Conservation (phyloP, 2,888 invertebrate genomes). For the Netelia virgata region DNA sequence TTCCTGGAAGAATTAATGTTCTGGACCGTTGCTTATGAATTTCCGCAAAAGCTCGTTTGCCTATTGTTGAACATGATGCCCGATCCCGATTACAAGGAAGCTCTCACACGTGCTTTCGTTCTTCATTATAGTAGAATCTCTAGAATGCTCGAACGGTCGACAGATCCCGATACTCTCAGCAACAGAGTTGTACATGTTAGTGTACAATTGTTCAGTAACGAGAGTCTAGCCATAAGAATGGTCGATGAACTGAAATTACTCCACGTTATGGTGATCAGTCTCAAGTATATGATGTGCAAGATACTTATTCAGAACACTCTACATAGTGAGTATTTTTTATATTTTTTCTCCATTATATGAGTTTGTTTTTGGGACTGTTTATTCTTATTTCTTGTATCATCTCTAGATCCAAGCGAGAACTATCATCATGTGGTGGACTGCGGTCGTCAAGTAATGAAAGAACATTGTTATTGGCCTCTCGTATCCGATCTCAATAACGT, state of each 20-base stretch:
- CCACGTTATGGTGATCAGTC: conserved; percentile 96
- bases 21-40: conserved; percentile 99
- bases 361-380: background rate
- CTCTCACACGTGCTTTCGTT: conserved; percentile 97
- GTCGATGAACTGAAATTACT: conserved; percentile 95
- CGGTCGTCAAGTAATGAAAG: conserved; percentile 96
- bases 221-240: conserved; percentile 95
- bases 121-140: conserved; percentile 98
- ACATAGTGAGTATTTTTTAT: conserved; percentile 88
- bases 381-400: conserved; percentile 24
- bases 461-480: conserved; percentile 99
- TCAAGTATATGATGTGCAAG: conserved; percentile 97
- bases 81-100: conserved; percentile 97
- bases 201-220: conserved; percentile 98
- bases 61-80: conserved; percentile 97
- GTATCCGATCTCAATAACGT: conserved; percentile 99
- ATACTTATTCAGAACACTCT: conserved; percentile 95
- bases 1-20: conserved; percentile 98
- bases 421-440: conserved; percentile 97
- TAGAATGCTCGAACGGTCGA: conserved; percentile 93
- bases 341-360: too few species aligned
- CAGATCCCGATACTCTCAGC: conserved; percentile 95
- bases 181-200: conserved; percentile 99
- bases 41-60: conserved; percentile 98
- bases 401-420: conserved; percentile 90